Evolutionary conservation across 2,113 vertebrate genomes (phyloP).

Genomic region (Oreochromis spilurus): DNA sequence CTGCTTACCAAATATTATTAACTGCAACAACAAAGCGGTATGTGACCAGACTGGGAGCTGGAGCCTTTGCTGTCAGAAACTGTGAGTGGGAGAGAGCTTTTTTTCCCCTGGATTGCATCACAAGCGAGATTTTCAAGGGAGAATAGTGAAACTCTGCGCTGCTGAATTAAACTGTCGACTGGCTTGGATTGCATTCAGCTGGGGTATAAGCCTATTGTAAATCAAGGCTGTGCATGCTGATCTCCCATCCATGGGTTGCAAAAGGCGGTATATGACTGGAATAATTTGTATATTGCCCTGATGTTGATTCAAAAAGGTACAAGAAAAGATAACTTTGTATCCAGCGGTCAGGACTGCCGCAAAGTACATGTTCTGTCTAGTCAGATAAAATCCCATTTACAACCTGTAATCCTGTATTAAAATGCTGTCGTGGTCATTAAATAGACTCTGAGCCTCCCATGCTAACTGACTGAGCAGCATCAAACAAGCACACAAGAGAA

Average conservation of each 20-base stretch:
- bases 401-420: background rate
- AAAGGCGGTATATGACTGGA: background rate
- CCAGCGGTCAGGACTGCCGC: background rate
- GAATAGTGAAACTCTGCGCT: background rate
- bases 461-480: background rate
- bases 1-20: conserved; percentile 22
- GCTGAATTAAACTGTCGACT: background rate
- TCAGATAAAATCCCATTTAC: background rate
- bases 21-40: conserved; percentile 7
- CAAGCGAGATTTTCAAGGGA: background rate
- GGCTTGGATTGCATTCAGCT: background rate
- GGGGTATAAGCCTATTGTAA: background rate
- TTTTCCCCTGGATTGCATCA: background rate
- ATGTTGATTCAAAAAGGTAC: background rate
- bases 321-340: background rate
- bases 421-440: background rate
- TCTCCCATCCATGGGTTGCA: background rate
- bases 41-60: background rate
- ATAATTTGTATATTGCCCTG: background rate
- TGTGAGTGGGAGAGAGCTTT: background rate
- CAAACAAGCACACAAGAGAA: background rate
- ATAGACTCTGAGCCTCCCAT: background rate
- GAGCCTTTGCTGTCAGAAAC: background rate
- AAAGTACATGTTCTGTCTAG: background rate
- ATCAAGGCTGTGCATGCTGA: background rate